Evolutionary conservation across 1,140 invertebrate genomes (phyloP).

Genomic region (Macrostomum lignano): DNA sequence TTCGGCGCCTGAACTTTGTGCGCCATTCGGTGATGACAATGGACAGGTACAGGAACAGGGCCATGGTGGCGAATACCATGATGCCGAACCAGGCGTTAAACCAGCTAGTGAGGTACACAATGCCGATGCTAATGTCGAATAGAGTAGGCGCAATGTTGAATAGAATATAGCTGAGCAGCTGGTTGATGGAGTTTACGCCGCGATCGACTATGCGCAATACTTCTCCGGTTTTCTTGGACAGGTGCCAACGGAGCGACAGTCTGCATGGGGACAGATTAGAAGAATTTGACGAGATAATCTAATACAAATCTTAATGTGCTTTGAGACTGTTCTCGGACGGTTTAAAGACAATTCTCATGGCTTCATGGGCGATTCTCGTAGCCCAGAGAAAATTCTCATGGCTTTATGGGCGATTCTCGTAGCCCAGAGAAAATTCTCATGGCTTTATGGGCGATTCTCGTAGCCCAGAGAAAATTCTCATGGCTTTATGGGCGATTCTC

Average conservation of each 20-base stretch:
- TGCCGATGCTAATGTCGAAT: slow-evolving; percentile 63
- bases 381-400: too few relatives aligned
- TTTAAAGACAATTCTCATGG: too few relatives aligned
- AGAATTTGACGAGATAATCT: neutral
- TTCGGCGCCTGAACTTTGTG: slow-evolving; percentile 60
- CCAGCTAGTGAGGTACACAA: slow-evolving; percentile 51
- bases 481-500: too few relatives aligned
- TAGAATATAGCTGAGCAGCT: slow-evolving; percentile 26
- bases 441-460: too few relatives aligned
- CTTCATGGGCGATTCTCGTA: too few relatives aligned
- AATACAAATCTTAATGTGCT: slow-evolving; percentile 1
- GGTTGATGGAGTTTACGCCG: slow-evolving; percentile 6
- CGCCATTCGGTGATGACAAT: slow-evolving; percentile 72
- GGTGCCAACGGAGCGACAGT: slow-evolving; percentile 43
- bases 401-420: too few relatives aligned
- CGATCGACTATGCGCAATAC: slow-evolving; percentile 41
- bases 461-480: too few relatives aligned
- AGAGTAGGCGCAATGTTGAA: slow-evolving; percentile 57
- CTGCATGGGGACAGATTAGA: slow-evolving; percentile 10
- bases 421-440: too few relatives aligned
- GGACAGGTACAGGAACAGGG: slow-evolving; percentile 61
- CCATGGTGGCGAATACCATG: slow-evolving; percentile 69
- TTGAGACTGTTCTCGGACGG: too few relatives aligned
- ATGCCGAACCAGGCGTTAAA: slow-evolving; percentile 75
- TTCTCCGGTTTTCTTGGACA: slow-evolving; percentile 69